Base-by-base conservation (phyloP, 2,113 vertebrate genomes). In the Zosterops lateralis region DNA sequence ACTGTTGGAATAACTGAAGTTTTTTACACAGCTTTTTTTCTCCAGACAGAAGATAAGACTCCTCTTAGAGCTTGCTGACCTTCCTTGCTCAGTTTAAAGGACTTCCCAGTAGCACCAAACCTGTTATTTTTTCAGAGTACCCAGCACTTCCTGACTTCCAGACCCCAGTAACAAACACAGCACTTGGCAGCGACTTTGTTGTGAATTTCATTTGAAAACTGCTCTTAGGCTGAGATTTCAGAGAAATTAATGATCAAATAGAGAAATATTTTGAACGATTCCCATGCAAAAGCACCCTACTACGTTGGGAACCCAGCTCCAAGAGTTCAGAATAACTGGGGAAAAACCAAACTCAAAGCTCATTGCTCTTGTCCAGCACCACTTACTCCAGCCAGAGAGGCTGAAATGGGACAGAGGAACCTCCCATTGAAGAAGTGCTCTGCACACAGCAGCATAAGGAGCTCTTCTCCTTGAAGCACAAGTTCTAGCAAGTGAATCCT, bases 321-420 rank as follows among this genome's bases (percentile, higher is more conserved):
- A 62, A 67, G 16, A 45, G 53, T 28, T 74, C 14, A 66, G 14
- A 10, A 9, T 19, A 64, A 36, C 26, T 31, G 17, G 8, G 8
- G 4, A 9, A 60, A 68, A 80, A 20, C 8, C 24, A 67, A 84
- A 58, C 40, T 34, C 34, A 34, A 34, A 34, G 84, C 17, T 60
- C 7, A 2, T 22, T 31, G 66, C 68, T 71, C 58, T 21, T 4
- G 2, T 22, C 48, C 61, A 31, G 36, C 60, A 86, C 12, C 14
- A 7, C 14, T 47, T 62, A 14, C 7, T 32, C 13, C 18, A 58
- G 9, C 6, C 0, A 29, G 28, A 47, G 28, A 9, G 50, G 61
- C 45, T 73, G 54, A 12, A 38, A 45, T 1, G 47, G 1, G 0
- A 12, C 19, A 60, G 5, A 16, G 28, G 12, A 6, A 7, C 9